Evolutionary conservation across 2,797 vertebrate genomes (phyloP), one percentile per base, ranked within the genome.

Genomic region (Varecia variegata): DNA sequence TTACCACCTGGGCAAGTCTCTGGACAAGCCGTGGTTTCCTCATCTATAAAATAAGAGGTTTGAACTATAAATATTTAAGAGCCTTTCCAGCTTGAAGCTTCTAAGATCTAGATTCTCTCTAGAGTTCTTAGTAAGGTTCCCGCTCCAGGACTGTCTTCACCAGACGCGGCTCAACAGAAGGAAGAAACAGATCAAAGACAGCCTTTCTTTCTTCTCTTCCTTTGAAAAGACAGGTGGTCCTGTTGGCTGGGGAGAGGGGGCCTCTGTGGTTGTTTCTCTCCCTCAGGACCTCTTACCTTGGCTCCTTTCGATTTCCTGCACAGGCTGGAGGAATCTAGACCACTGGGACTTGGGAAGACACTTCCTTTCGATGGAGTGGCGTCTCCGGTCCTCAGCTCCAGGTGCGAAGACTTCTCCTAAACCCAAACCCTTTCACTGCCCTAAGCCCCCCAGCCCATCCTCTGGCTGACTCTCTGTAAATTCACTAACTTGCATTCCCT

Each of bases 231-330:
- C 68, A 43, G 47, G 50, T 62, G 43, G 27, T n/a, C 38, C 23
- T 35, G 6, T 30, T 65, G 80, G 54, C 25, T 32, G 8, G 32
- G 15, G 32, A n/a, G 56, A 27, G 4, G 32, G 32, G 62, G 7
- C 32, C 62, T 65, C 17, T 3, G 1, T 58, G 15, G 7, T n/a
- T n/a, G 15, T 4, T 65, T 32, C 13, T 91, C 38, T 56, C 40
- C 86, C 90, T 2, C 32, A 81, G 52, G n/a, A 43, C 47, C 87
- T 93, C 94, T 97, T 97, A 97, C 97, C 97, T 98, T 96, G 92
- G 35, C 30, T 97, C 60, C 90, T 73, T 74, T 71, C 0, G 95
- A 58, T 30, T 80, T 93, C 74, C 47, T 84, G 87, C 32, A 30
- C 30, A 52, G 60, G 23, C 74, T 95, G 93, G 95, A 96, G 45